Percentiles rank a stretch among this genome's conserved stretches.
Conservation (phyloP, 2,888 invertebrate genomes). For the Melinaea marsaeus region DNA sequence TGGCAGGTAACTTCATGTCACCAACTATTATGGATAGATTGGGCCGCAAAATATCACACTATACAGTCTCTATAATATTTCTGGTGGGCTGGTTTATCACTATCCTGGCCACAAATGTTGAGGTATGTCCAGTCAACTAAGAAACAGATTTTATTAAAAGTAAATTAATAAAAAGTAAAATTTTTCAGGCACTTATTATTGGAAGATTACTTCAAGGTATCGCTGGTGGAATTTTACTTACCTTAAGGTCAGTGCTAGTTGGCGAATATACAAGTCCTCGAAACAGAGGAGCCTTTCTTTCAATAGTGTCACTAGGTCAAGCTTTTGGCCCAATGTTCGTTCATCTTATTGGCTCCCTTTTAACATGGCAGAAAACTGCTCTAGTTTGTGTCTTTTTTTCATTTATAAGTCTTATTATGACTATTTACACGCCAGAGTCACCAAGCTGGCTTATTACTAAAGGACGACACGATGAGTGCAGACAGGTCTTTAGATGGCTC, state of each 20-base stretch:
- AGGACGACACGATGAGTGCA: slow-evolving; percentile 73
- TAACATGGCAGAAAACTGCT: slow-evolving; percentile 76
- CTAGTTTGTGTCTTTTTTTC: slow-evolving; percentile 65
- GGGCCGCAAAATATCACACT: slow-evolving; percentile 73
- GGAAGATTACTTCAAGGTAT: slow-evolving; percentile 59
- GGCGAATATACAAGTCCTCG: slow-evolving; percentile 78
- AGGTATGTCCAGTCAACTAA: slow-evolving; percentile 29
- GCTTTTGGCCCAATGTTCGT: slow-evolving; percentile 79
- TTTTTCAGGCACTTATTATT: slow-evolving; percentile 43
- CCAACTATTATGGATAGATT: slow-evolving; percentile 68
- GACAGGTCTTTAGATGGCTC: slow-evolving; percentile 74
- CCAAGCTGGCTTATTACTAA: slow-evolving; percentile 80
- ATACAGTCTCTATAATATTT: slow-evolving; percentile 59
- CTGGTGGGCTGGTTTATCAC: slow-evolving; percentile 69
- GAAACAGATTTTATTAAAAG: no score
- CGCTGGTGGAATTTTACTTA: slow-evolving; percentile 69
- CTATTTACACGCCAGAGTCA: slow-evolving; percentile 75
- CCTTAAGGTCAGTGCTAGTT: slow-evolving; percentile 70
- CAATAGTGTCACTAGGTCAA: slow-evolving; percentile 77
- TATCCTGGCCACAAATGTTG: slow-evolving; percentile 52
- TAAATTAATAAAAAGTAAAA: no score
- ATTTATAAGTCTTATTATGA: slow-evolving; percentile 61
- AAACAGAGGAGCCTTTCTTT: slow-evolving; percentile 79
- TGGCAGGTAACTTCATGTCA: slow-evolving; percentile 53
- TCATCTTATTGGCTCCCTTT: slow-evolving; percentile 79